Percentiles rank a stretch among this genome's conserved stretches.
Evolutionary conservation across 2,888 invertebrate genomes (phyloP).

Genomic region (Phaedon cochleariae): DNA sequence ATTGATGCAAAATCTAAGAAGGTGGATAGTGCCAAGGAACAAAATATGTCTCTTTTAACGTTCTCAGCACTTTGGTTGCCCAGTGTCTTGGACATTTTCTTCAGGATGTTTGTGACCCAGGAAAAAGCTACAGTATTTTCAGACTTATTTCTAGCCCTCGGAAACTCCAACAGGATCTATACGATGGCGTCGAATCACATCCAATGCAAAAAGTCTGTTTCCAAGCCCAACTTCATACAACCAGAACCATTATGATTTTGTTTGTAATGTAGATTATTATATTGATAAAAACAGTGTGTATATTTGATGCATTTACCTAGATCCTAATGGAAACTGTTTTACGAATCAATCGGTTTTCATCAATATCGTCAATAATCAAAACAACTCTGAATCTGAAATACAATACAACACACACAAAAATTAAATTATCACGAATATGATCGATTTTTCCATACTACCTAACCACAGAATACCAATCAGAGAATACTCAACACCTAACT

Average conservation of each 20-base stretch:
- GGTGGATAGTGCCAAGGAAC: slow-evolving; percentile 36
- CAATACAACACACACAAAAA: background rate
- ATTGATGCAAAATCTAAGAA: slow-evolving; percentile 40
- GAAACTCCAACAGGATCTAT: slow-evolving; percentile 48
- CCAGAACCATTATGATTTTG: slow-evolving; percentile 35
- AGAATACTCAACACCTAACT: too few relatives aligned
- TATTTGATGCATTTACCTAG: background rate
- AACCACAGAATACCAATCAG: too few relatives aligned
- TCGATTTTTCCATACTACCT: too few relatives aligned
- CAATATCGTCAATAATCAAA: background rate
- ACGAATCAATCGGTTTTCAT: background rate
- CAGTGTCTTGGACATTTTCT: slow-evolving; percentile 52
- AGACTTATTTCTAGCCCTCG: slow-evolving; percentile 50
- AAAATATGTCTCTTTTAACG: slow-evolving; percentile 44
- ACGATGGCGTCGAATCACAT: slow-evolving; percentile 43
- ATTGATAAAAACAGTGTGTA: background rate
- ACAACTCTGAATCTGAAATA: background rate
- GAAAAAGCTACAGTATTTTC: slow-evolving; percentile 45
- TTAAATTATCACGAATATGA: background rate
- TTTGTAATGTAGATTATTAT: background rate
- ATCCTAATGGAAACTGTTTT: background rate
- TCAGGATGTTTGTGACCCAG: slow-evolving; percentile 51
- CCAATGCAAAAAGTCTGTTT: slow-evolving; percentile 40
- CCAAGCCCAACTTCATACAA: slow-evolving; percentile 44
- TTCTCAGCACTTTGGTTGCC: slow-evolving; percentile 56